Evolutionary conservation across 2,113 vertebrate genomes (phyloP), one percentile per base, ranked within the genome.

Genomic region (Melanotaenia duboulayi): DNA sequence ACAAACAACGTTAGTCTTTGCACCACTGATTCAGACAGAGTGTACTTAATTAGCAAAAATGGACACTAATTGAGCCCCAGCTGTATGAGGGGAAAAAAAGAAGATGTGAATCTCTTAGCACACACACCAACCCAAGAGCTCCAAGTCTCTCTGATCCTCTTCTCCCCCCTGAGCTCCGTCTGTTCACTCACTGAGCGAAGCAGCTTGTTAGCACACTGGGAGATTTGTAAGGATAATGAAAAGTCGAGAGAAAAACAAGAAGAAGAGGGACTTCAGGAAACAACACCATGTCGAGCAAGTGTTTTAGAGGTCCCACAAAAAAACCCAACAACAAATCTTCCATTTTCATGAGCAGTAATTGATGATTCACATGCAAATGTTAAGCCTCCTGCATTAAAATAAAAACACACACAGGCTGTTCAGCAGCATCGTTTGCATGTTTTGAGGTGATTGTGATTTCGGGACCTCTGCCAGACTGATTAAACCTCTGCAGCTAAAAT

Each of bases 41-140:
- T 91, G 75, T 89, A 79, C 84, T 92, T 91, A 88, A 92, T 91
- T 92, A 90, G 86, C 80, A 78, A 90, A 91, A 91, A 89, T 87
- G 88, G 90, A 86, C 91, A 87, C 88, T 92, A 91, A 92, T 92
- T 92, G 91, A 90, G 90, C 91, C 90, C 89, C 89, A 88, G 90
- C 87, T 92, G 90, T 87, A 92, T 65, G 77, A 70, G 22, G 60
- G 7, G 32, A 17, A 28, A 48, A 51, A 64, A 82, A 77, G 72
- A 76, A 80, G 68, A 86, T 76, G 79, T 65, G 78, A 87, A 78
- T 91, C 88, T 88, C 84, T 70, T 35, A 76, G 77, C 84, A 81
- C 83, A 76, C 83, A 76, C 83, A 89, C 67, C 81, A 86, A 83
- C 88, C 91, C 87, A 82, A 85, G 83, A 89, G 89, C 86, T 80